These are phyloP conservation scores for Callocephalon fimbriatum DNA, from an alignment of 2,113 vertebrate species.

Conservation along the genomic window DNA sequence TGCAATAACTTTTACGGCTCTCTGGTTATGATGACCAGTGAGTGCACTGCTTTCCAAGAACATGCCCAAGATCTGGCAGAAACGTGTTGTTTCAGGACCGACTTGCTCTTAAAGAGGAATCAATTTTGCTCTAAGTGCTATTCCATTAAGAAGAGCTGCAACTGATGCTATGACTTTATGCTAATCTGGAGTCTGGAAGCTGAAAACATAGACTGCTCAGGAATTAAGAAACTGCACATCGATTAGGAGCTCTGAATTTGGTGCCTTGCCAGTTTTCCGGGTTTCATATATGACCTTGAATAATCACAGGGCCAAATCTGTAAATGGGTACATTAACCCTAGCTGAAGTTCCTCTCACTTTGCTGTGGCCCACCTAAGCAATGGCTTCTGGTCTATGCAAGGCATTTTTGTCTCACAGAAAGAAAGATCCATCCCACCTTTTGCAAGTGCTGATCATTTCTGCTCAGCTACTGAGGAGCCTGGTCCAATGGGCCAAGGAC, in stretches of 20 bases:
- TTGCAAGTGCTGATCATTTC: not conserved
- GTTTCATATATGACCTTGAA: not conserved
- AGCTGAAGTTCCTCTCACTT: not conserved
- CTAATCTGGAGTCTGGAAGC: slow-evolving; percentile 5
- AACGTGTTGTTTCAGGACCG: not conserved
- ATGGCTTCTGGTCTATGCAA: not conserved
- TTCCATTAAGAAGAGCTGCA: slow-evolving; percentile 59
- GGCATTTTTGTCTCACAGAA: not conserved
- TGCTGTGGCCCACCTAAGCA: not conserved
- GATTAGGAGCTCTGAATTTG: not conserved
- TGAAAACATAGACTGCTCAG: slow-evolving; percentile 5
- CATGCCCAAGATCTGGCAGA: not conserved
- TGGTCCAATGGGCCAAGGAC: not conserved
- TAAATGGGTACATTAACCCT: not conserved
- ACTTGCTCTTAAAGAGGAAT: slow-evolving; percentile 20
- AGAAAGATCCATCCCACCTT: not conserved
- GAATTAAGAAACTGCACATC: slow-evolving; percentile 8
- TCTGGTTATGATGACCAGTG: not conserved
- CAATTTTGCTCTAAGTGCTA: slow-evolving; percentile 49
- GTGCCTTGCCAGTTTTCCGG: slow-evolving; percentile 3
- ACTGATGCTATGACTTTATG: slow-evolving; percentile 9
- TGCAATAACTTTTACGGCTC: not conserved
- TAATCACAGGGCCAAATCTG: not conserved
- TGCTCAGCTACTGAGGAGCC: not conserved
- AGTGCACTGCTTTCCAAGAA: not conserved